Conservation (phyloP, 2,797 vertebrate genomes). For the Florisuga fusca region DNA sequence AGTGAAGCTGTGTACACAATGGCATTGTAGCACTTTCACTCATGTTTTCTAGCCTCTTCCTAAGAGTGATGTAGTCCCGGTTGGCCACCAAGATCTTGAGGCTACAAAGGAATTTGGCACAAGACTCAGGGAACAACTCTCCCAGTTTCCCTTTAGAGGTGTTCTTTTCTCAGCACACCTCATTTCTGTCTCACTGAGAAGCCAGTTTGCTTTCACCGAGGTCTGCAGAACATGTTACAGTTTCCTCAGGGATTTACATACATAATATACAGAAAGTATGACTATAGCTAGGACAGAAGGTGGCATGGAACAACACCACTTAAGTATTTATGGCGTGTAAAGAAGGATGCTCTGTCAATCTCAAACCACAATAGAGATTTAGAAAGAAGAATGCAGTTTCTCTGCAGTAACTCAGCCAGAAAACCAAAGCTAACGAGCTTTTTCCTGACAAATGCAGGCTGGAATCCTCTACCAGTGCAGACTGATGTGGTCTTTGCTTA, state of each 20-base stretch:
- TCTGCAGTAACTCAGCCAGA: neutral
- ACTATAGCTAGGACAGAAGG: neutral
- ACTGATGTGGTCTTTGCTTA: neutral
- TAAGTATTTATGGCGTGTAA: neutral
- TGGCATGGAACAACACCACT: neutral
- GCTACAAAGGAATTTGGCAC: conserved; percentile 50
- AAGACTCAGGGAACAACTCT: conserved; percentile 1
- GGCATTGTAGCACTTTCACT: conserved; percentile 37
- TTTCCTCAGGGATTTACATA: conserved; percentile 4
- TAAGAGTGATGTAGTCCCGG: conserved; percentile 16
- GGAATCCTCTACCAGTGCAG: neutral
- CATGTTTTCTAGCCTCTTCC: conserved; percentile 27
- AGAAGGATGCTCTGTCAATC: conserved; percentile 35
- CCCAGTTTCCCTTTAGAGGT: conserved; percentile 27
- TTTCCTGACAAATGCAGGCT: neutral
- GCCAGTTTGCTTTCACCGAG: conserved; percentile 37
- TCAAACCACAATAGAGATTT: conserved; percentile 26
- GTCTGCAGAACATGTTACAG: conserved; percentile 24
- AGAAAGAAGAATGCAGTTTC: conserved; percentile 13
- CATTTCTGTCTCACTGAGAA: conserved; percentile 52
- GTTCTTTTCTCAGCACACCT: conserved; percentile 55
- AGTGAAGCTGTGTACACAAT: neutral
- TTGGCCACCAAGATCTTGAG: conserved; percentile 34
- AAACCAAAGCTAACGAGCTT: conserved; percentile 8
- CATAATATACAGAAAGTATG: neutral